A percentile compares a stretch with the other conserved stretches of the same genome.
Conservation (phyloP, 2,113 vertebrate genomes). For the Elachura formosa region DNA sequence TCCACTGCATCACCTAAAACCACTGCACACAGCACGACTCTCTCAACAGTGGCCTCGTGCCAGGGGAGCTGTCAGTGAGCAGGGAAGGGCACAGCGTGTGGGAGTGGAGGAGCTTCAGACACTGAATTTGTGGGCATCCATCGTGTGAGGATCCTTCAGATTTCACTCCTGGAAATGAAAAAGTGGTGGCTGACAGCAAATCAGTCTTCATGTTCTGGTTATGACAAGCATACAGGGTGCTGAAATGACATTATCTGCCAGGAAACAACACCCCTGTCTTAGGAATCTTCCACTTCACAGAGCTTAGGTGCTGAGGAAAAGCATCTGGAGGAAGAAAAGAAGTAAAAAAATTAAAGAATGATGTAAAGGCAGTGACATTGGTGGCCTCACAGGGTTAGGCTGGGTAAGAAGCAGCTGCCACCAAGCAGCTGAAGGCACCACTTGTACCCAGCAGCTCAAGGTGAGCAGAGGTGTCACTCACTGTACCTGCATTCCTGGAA, state of each 20-base stretch:
- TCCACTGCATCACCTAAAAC: accelerated
- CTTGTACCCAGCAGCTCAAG: neutral
- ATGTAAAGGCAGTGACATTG: neutral
- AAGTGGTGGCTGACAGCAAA: neutral
- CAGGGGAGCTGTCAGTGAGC: neutral
- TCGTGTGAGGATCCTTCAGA: neutral
- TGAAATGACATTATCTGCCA: neutral
- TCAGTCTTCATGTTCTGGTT: neutral
- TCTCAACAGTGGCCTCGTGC: neutral
- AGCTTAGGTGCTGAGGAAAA: neutral
- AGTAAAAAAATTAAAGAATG: neutral
- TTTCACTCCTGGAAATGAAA: neutral
- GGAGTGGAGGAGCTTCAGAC: neutral
- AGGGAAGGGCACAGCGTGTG: neutral
- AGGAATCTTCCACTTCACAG: neutral
- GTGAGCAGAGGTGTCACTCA: neutral
- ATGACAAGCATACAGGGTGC: neutral
- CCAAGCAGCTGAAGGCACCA: accelerated
- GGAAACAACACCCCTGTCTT: neutral
- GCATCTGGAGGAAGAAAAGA: neutral
- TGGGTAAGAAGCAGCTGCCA: neutral
- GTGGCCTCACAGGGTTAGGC: neutral
- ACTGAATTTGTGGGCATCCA: neutral
- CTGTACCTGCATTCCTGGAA: neutral
- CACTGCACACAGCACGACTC: neutral